phyloP scores from a whole-genome alignment of 2,113 vertebrate genomes.

The Macaca mulatta region DNA sequence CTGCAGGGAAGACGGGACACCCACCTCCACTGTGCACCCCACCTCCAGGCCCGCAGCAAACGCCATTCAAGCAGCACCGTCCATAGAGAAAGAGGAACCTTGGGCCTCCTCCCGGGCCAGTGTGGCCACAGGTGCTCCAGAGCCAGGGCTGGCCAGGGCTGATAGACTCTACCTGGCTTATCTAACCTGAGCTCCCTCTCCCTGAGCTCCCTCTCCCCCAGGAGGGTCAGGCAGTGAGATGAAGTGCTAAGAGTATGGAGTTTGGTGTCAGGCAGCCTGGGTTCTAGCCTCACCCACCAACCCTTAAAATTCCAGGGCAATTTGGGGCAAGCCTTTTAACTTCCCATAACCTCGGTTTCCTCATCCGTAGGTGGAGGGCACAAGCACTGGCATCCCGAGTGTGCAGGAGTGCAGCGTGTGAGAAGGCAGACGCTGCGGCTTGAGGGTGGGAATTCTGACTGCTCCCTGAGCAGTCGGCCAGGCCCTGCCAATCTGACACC shows the following conservation, averaged over 20 bases:
- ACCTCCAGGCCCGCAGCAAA: neutral
- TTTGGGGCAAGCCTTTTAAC: neutral
- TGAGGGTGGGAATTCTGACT: neutral
- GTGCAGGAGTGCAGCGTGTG: no score
- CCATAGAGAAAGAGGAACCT: neutral
- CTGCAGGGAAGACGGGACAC: neutral
- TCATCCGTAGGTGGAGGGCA: neutral
- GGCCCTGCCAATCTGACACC: neutral
- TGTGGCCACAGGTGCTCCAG: neutral
- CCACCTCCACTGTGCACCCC: neutral
- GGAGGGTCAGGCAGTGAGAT: neutral
- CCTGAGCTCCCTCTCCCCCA: neutral
- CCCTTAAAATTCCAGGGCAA: neutral
- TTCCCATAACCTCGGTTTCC: neutral
- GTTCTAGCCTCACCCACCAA: neutral
- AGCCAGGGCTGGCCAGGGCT: neutral
- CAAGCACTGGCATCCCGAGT: no score
- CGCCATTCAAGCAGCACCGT: neutral
- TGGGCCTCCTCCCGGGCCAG: no score
- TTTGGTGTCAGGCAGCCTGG: neutral
- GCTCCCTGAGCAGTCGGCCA: neutral
- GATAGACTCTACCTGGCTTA: neutral
- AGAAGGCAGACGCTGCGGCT: rapidly evolving
- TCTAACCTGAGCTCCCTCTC: neutral
- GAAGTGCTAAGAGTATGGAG: neutral